These are phyloP conservation scores for Berghia stephanieae DNA, from an alignment of 1,140 invertebrate genomes.

Conservation along the genomic window DNA sequence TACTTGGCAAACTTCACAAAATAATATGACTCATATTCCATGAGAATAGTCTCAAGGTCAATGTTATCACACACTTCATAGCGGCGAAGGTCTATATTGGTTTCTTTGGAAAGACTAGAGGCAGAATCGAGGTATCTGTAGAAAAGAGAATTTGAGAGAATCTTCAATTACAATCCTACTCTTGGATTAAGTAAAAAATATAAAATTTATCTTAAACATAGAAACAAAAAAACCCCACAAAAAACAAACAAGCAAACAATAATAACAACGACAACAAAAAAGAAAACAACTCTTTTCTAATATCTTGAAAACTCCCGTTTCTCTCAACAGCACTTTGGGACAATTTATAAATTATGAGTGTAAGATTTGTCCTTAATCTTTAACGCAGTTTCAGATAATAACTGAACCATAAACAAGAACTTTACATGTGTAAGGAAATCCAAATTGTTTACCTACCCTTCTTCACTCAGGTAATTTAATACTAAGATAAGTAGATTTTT, in stretches of 20 bases:
- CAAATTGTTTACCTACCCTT: slow-evolving; percentile 70
- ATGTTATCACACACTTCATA: slow-evolving; percentile 90
- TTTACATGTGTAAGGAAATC: slow-evolving; percentile 37
- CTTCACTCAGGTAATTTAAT: slow-evolving; percentile 78
- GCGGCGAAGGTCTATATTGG: slow-evolving; percentile 73
- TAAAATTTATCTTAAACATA: neutral
- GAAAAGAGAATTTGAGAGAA: too few relatives aligned
- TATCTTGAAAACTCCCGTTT: too few relatives aligned
- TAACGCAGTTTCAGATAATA: slow-evolving; percentile 37
- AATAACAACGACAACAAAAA: too few relatives aligned
- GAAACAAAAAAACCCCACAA: too few relatives aligned
- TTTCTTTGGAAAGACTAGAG: slow-evolving; percentile 75
- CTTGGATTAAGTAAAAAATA: too few relatives aligned
- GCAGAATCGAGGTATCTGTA: slow-evolving; percentile 73
- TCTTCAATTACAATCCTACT: too few relatives aligned
- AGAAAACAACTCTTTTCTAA: too few relatives aligned
- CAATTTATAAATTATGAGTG: too few relatives aligned
- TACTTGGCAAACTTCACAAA: slow-evolving; percentile 85
- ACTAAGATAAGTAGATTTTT: slow-evolving; percentile 82
- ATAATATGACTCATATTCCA: slow-evolving; percentile 90
- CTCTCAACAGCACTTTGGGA: too few relatives aligned
- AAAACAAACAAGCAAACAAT: too few relatives aligned
- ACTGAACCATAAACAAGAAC: slow-evolving; percentile 34
- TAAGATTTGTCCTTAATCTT: too few relatives aligned
- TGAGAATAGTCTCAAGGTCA: slow-evolving; percentile 84